Base-by-base conservation (phyloP, 2,888 invertebrate genomes). In the Spodoptera littoralis region DNA sequence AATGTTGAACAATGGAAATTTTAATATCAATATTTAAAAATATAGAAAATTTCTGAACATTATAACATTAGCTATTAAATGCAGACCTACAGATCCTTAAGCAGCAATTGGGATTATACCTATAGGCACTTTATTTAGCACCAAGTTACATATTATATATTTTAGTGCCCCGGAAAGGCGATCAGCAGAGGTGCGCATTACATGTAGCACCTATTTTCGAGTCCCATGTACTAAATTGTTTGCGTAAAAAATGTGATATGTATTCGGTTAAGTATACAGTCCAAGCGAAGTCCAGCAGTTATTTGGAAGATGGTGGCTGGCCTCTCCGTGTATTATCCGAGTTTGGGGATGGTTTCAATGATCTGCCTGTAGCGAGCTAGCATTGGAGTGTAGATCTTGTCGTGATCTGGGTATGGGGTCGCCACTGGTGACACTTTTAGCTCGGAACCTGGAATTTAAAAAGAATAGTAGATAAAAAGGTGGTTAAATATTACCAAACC, bases 371-470 rank as follows among this genome's bases (percentile, higher is more conserved):
- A 98, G 62, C 97, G 94, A 2, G 92, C 86, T 22, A 97, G 85
- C 97, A 98, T 97, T 0, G 97, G 97, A 46, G 92, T 93, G 88
- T 98, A 98, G 75, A 97, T 96, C 79, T 95, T 90, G 46, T 95
- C 95, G 56, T 97, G 97, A 87, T 98, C 97, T 6, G 95, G 94
- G 84, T 96, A 97, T 0, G 98, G 98, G 50, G 95, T 95, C 75
- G 97, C 97, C 8, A 96, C 95, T 0, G 93, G 93, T 0, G 90
- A 78, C 27, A 93, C 82, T 0, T 86, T 84, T 0, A 86, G 85
- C 53, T 92, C 91, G 0, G 91, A 86, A 0, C 90, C 94, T 93
- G 79, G 2, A 59, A 53, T 42, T 36, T 36, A 9, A 36, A 36
- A 36, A 36, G 36, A 2, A 36, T 36, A 36, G 4, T 36, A 2